Evolutionary conservation across 1,140 invertebrate genomes (phyloP).

Genomic region (Linepithema humile): DNA sequence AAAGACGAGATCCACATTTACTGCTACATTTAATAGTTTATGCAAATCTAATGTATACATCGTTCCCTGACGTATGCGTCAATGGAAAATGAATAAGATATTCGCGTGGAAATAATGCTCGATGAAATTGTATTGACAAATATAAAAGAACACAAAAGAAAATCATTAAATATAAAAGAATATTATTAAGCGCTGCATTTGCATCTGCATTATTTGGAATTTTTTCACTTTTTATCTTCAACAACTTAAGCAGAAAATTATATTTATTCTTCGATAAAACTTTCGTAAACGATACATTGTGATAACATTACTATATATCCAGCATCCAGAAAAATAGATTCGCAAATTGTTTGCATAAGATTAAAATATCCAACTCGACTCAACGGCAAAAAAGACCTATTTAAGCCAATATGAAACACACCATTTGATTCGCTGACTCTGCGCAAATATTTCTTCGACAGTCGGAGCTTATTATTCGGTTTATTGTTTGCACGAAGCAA

Average conservation of each 20-base stretch:
- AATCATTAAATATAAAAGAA: neutral
- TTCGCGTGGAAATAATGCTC: neutral
- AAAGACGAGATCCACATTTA: neutral
- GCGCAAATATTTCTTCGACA: constrained; percentile 30
- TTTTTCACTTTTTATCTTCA: neutral
- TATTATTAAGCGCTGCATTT: neutral
- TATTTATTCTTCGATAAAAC: neutral
- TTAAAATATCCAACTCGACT: constrained; percentile 4
- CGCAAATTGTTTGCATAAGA: neutral
- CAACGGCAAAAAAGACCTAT: neutral
- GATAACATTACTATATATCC: neutral
- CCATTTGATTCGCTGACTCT: neutral
- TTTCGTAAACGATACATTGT: neutral
- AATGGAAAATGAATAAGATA: constrained; percentile 2
- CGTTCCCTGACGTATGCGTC: neutral
- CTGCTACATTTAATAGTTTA: neutral
- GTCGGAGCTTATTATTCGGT: constrained; percentile 18
- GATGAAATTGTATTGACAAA: neutral
- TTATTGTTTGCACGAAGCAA: neutral
- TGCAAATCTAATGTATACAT: neutral
- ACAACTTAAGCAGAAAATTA: neutral
- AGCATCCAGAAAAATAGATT: neutral
- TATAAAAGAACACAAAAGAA: too few relatives aligned
- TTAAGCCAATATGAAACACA: neutral
- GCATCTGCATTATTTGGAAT: neutral